These are phyloP conservation scores for Petrophora chlorosata DNA, from an alignment of 2,888 invertebrate genomes.

Conservation along the genomic window DNA sequence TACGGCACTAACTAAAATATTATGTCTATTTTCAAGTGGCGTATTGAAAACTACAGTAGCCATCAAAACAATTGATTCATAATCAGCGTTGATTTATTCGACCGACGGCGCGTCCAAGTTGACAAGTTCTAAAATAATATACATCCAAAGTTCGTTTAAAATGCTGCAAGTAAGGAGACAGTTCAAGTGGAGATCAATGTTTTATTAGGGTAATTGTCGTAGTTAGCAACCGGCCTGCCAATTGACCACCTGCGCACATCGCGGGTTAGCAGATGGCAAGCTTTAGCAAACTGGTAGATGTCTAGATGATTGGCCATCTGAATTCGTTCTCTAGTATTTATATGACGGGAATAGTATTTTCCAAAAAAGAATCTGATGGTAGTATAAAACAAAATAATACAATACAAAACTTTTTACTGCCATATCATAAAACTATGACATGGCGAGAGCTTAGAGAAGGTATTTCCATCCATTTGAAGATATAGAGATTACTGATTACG, in stretches of 20 bases:
- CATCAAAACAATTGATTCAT: slow-evolving; percentile 17
- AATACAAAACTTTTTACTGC: no score
- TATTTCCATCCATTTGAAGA: no score
- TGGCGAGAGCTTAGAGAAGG: no score
- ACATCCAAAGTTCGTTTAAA: slow-evolving; percentile 19
- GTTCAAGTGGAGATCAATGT: slow-evolving; percentile 56
- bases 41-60: slow-evolving; percentile 5
- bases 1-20: background rate
- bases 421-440: no score
- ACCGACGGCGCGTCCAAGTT: slow-evolving; percentile 12
- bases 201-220: slow-evolving; percentile 56
- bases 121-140: slow-evolving; percentile 21
- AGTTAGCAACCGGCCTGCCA: slow-evolving; percentile 25
- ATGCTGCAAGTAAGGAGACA: slow-evolving; percentile 38
- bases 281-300: background rate
- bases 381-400: no score
- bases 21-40: background rate
- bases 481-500: no score
- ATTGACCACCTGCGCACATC: slow-evolving; percentile 36
- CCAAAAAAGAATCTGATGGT: no score
- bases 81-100: slow-evolving; percentile 26
- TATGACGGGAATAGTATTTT: no score
- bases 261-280: slow-evolving; percentile 29
- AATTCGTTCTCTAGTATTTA: no score
- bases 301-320: background rate